Conservation (phyloP, 2,888 invertebrate genomes). For the Andrena flavipes region DNA sequence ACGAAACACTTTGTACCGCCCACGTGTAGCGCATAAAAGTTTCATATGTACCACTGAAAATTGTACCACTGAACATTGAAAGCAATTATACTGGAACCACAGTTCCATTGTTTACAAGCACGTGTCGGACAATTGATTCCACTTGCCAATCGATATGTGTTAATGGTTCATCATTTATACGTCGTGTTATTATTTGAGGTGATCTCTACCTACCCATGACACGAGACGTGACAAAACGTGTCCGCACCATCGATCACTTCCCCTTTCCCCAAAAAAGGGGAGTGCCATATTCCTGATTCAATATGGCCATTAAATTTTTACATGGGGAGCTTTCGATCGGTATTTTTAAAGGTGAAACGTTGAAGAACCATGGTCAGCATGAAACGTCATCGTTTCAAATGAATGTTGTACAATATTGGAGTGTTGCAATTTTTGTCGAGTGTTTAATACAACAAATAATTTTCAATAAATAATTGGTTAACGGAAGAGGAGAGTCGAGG, state of each 20-base stretch:
- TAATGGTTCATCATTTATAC: conserved; percentile 18
- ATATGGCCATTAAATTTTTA: conserved; percentile 18
- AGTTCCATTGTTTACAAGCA: not conserved
- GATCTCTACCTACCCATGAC: not conserved
- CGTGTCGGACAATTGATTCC: not conserved
- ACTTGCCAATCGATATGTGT: not conserved
- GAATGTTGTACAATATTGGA: not conserved
- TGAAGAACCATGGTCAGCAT: not conserved
- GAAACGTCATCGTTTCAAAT: not conserved
- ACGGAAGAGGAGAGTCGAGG: no score
- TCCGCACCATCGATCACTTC: conserved; percentile 17
- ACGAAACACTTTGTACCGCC: not conserved
- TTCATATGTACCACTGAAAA: not conserved
- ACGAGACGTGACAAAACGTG: conserved; percentile 11
- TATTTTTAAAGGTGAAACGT: conserved; percentile 25
- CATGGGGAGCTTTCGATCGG: not conserved
- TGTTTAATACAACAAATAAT: no score
- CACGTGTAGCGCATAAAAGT: not conserved
- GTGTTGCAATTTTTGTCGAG: no score
- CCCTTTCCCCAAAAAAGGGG: not conserved
- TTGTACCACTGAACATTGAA: no score
- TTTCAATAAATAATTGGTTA: no score
- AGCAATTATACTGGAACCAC: not conserved
- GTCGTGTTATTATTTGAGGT: not conserved
- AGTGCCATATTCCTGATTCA: not conserved